Evolutionary conservation across 1,140 invertebrate genomes (phyloP).

Genomic region (Platyscapa corneri): DNA sequence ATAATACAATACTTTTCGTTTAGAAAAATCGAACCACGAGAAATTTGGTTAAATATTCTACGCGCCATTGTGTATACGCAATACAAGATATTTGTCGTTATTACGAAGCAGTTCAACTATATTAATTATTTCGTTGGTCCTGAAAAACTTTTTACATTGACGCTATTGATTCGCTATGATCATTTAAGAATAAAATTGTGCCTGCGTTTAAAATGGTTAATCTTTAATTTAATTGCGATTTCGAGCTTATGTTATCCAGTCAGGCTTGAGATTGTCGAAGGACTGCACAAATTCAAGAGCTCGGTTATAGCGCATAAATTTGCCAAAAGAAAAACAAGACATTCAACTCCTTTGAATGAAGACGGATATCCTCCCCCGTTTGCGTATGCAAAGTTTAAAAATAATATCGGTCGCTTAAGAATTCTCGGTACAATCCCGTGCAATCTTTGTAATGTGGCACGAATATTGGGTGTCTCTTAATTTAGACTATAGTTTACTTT

Average conservation of each 20-base stretch:
- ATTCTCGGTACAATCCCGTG: neutral
- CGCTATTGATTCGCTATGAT: neutral
- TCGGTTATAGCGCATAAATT: neutral
- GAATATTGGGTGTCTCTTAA: too few relatives aligned
- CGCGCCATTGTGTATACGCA: too few relatives aligned
- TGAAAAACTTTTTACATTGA: too few relatives aligned
- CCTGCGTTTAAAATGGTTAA: neutral
- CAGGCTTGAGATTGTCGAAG: neutral
- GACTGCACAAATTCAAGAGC: neutral
- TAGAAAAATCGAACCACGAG: too few relatives aligned
- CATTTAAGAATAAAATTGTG: neutral
- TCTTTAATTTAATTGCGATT: neutral
- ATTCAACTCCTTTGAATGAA: neutral
- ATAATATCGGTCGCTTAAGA: constrained; percentile 22
- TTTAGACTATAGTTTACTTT: too few relatives aligned
- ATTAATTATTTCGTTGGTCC: too few relatives aligned
- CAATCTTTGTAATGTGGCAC: too few relatives aligned
- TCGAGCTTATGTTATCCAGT: neutral
- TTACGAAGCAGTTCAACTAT: too few relatives aligned
- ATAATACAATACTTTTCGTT: too few relatives aligned
- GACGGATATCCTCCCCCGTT: neutral
- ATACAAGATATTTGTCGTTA: too few relatives aligned
- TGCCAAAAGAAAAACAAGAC: neutral
- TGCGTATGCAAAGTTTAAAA: neutral
- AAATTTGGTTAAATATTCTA: too few relatives aligned